Evolutionary conservation across 92 coral and sea anemone genomes (phyloP).

Genomic region (Parazoanthus darwini): DNA sequence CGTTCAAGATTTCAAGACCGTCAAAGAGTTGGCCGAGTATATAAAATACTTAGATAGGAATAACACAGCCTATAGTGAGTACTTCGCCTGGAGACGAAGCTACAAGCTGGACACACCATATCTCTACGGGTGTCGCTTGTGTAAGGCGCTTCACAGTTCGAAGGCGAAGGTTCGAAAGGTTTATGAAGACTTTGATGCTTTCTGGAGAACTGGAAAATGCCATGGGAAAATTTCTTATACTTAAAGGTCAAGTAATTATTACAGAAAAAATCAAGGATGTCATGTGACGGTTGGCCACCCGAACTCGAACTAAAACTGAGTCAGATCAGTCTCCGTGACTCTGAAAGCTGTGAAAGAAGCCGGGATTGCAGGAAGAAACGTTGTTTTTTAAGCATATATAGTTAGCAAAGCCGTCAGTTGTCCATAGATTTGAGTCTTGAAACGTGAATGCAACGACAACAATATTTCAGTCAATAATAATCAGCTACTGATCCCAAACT

Average conservation of each 20-base stretch:
- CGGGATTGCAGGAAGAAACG: too few species aligned
- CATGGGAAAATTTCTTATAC: neutral
- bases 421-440: too few species aligned
- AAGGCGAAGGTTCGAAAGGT: constrained; percentile 42
- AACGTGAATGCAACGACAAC: too few species aligned
- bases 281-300: too few species aligned
- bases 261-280: too few species aligned
- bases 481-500: too few species aligned
- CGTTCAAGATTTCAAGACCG: constrained; percentile 55
- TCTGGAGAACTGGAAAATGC: constrained; percentile 51
- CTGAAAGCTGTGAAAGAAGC: too few species aligned
- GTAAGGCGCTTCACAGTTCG: constrained; percentile 46
- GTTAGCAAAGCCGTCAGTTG: too few species aligned
- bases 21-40: constrained; percentile 53
- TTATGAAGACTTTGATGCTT: constrained; percentile 34
- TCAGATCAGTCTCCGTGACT: too few species aligned
- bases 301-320: too few species aligned
- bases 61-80: constrained; percentile 47
- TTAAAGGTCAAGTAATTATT: neutral
- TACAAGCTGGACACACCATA: constrained; percentile 57
- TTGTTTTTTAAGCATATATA: too few species aligned
- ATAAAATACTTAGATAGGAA: constrained; percentile 45
- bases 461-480: too few species aligned
- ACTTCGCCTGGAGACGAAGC: constrained; percentile 55
- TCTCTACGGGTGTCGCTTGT: constrained; percentile 55